Conservation (phyloP, 2,113 vertebrate species). For the Microtus richardsoni region DNA sequence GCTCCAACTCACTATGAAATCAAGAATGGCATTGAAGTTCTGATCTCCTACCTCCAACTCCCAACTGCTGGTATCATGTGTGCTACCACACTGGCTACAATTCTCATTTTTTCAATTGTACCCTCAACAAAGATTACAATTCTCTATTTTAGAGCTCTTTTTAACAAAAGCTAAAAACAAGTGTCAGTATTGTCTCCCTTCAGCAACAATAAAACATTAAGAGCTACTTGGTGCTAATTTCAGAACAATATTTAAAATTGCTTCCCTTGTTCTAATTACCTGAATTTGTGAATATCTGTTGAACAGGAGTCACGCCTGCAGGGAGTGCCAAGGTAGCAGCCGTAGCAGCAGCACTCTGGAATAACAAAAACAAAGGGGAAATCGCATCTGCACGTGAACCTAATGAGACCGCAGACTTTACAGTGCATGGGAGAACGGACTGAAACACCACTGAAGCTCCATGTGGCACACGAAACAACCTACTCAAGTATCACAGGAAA, state of each 20-base stretch:
- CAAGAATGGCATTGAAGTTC: background rate
- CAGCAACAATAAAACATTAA: conserved; percentile 30
- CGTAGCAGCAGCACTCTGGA: conserved; percentile 97
- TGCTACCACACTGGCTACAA: background rate
- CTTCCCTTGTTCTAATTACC: conserved; percentile 84
- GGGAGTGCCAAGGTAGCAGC: conserved; percentile 96
- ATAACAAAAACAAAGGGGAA: background rate
- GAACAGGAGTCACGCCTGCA: conserved; percentile 95
- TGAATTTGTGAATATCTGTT: conserved; percentile 96
- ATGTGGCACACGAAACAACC: conserved; percentile 12
- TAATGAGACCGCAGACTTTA: background rate
- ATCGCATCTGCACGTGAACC: background rate
- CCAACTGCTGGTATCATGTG: background rate
- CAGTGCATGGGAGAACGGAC: background rate
- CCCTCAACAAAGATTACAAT: background rate
- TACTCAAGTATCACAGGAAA: conserved; percentile 25
- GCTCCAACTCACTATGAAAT: background rate
- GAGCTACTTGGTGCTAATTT: background rate
- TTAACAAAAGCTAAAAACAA: conserved; percentile 59
- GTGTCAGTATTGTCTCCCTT: background rate
- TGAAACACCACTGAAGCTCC: background rate
- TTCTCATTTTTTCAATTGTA: conserved; percentile 28
- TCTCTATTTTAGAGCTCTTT: background rate
- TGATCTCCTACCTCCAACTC: background rate
- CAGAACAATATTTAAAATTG: background rate